Evolutionary conservation across 1,140 invertebrate species (phyloP).

Genomic region (Gonioctena quinquepunctata): DNA sequence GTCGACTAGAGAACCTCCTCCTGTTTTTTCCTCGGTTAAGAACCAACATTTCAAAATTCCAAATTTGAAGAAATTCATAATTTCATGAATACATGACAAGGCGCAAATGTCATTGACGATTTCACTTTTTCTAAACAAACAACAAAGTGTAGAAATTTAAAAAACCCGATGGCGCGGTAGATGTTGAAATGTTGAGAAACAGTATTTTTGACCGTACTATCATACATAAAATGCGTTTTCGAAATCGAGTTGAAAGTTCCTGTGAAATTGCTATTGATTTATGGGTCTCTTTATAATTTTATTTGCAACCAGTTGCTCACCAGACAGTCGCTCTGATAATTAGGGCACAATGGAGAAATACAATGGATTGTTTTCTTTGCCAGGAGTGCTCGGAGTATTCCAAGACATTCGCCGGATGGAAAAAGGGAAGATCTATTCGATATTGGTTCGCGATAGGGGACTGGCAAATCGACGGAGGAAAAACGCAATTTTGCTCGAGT

Average conservation of each 20-base stretch:
- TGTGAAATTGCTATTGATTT: slow-evolving; percentile 43
- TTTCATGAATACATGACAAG: too few relatives aligned
- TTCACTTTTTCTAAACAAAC: too few relatives aligned
- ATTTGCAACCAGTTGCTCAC: slow-evolving; percentile 43
- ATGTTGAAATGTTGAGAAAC: too few relatives aligned
- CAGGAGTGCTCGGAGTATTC: neutral
- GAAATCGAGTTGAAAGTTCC: slow-evolving; percentile 40
- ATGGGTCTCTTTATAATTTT: slow-evolving; percentile 31
- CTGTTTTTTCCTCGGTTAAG: too few relatives aligned
- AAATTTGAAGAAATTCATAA: too few relatives aligned
- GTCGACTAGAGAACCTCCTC: too few relatives aligned
- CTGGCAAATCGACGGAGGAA: too few relatives aligned
- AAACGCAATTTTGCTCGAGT: too few relatives aligned
- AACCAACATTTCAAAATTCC: too few relatives aligned
- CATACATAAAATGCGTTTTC: slow-evolving; percentile 20
- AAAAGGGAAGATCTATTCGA: neutral
- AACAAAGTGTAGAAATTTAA: too few relatives aligned
- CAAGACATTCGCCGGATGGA: neutral
- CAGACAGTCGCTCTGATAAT: slow-evolving; percentile 32
- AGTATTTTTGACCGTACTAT: slow-evolving; percentile 30
- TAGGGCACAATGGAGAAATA: slow-evolving; percentile 10
- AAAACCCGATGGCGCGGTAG: too few relatives aligned
- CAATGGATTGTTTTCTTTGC: neutral
- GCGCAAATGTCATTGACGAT: too few relatives aligned
- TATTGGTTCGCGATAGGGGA: neutral